phyloP scores from a whole-genome alignment of 2,113 vertebrate genomes.

The Spheniscus mendiculus region DNA sequence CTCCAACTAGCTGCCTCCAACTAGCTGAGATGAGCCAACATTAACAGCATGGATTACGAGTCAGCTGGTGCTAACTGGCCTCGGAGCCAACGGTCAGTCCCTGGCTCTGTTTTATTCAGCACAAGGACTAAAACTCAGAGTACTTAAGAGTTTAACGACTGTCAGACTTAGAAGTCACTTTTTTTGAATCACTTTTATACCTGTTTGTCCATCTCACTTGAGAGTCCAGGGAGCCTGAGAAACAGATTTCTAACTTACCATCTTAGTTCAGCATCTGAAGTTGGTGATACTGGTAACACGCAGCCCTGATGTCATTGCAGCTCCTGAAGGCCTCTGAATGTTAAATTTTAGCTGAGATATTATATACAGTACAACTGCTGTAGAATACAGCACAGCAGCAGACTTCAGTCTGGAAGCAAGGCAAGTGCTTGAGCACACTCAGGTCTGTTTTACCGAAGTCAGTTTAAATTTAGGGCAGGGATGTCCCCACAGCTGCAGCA shows the following conservation, averaged over 20 bases:
- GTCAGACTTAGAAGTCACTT: not conserved
- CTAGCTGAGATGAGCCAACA: not conserved
- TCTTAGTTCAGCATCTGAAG: not conserved
- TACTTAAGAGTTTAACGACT: not conserved
- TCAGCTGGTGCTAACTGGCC: not conserved
- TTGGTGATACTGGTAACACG: not conserved
- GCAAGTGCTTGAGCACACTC: not conserved
- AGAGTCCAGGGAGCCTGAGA: not conserved
- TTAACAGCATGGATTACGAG: rapidly evolving
- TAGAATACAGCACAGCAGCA: not conserved
- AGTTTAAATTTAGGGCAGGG: not conserved
- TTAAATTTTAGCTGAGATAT: not conserved
- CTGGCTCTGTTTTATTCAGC: not conserved
- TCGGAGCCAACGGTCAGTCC: not conserved
- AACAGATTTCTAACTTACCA: not conserved
- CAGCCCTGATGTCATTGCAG: not conserved
- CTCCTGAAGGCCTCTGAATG: not conserved
- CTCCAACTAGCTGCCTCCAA: not conserved
- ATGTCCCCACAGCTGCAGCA: not conserved
- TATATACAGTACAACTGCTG: not conserved
- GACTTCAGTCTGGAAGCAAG: not conserved
- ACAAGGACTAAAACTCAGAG: not conserved
- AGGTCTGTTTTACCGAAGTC: not conserved
- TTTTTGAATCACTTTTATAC: not conserved
- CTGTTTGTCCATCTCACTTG: not conserved